Conservation (phyloP, 2,888 invertebrate species). For the Sclerodermus sp. region DNA sequence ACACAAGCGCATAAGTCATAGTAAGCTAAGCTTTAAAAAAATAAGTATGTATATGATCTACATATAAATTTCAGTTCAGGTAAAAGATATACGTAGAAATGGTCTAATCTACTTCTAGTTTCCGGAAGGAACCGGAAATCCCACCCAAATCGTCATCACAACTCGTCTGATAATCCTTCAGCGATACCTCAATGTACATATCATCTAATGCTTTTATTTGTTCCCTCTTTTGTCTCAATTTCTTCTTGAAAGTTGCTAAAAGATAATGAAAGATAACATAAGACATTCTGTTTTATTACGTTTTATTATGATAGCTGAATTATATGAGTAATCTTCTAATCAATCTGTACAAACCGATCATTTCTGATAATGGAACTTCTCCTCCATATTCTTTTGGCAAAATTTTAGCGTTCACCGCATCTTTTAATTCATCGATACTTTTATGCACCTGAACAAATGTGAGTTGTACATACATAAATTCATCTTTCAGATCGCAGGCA, state of each 20-base stretch:
- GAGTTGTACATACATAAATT: too few species aligned
- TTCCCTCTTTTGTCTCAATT: slow-evolving; percentile 66
- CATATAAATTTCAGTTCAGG: too few species aligned
- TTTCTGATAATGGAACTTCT: slow-evolving; percentile 75
- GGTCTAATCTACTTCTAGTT: slow-evolving; percentile 76
- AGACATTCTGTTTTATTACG: too few species aligned
- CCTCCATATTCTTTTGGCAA: slow-evolving; percentile 88
- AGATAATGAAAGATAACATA: slow-evolving; percentile 4
- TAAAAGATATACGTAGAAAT: too few species aligned
- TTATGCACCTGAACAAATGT: slow-evolving; percentile 72
- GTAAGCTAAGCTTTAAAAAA: not conserved
- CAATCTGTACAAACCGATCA: slow-evolving; percentile 67
- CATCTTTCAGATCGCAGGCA: too few species aligned
- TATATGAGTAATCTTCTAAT: too few species aligned
- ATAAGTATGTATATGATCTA: not conserved
- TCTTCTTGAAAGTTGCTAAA: slow-evolving; percentile 63
- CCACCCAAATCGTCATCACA: slow-evolving; percentile 72
- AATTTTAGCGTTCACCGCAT: slow-evolving; percentile 72
- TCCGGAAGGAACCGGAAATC: slow-evolving; percentile 81
- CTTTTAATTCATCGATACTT: slow-evolving; percentile 71
- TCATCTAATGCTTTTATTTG: slow-evolving; percentile 73
- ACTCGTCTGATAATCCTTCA: slow-evolving; percentile 61
- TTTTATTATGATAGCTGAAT: too few species aligned
- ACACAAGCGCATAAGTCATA: not conserved
- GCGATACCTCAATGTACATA: slow-evolving; percentile 72